Conservation (phyloP, 1,140 invertebrate genomes). For the Uloborus diversus region DNA sequence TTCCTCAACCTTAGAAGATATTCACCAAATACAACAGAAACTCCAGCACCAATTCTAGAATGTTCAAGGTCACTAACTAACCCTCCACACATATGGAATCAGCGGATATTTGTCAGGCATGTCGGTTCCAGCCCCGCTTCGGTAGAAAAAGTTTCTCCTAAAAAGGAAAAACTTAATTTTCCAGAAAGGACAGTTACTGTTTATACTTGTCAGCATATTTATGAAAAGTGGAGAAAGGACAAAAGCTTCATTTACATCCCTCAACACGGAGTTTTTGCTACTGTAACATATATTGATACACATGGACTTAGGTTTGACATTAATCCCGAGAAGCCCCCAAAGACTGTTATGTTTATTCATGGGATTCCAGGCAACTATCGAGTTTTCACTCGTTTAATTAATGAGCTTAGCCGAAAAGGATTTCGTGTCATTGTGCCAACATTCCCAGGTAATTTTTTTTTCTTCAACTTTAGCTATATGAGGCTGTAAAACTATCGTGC, state of each 20-base stretch:
- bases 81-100: no score
- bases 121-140: not conserved
- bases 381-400: constrained; percentile 55
- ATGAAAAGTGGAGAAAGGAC: constrained; percentile 48
- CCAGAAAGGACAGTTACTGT: constrained; percentile 26
- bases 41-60: no score
- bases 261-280: constrained; percentile 36
- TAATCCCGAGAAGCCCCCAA: not conserved
- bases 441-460: constrained; percentile 53
- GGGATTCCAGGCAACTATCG: constrained; percentile 57
- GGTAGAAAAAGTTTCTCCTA: not conserved
- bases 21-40: no score
- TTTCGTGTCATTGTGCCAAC: constrained; percentile 56
- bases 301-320: not conserved
- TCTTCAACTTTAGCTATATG: no score
- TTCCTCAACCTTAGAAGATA: no score
- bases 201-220: constrained; percentile 53
- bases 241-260: constrained; percentile 16
- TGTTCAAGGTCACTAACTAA: no score
- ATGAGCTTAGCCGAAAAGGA: constrained; percentile 26
- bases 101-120: not conserved
- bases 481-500: no score
- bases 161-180: constrained; percentile 1
- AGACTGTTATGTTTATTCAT: constrained; percentile 53
- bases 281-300: constrained; percentile 55